Conservation (phyloP, 2,113 vertebrate species). For the Trogon melanurus region DNA sequence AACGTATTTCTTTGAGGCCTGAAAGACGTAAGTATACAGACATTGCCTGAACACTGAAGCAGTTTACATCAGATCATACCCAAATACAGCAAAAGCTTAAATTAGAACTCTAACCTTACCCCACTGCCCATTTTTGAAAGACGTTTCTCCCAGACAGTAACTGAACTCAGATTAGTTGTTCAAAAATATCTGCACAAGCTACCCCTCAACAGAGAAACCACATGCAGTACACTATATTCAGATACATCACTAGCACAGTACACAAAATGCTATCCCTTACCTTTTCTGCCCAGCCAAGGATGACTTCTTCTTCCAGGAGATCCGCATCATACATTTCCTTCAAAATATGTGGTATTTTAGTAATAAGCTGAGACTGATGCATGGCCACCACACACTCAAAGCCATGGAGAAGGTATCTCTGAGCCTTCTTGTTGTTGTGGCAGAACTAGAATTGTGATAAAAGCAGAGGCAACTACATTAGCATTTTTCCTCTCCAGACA, state of each 20-base stretch:
- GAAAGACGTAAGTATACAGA: neutral
- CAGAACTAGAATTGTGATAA: constrained; percentile 83
- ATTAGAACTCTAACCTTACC: neutral
- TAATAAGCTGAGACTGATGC: constrained; percentile 91
- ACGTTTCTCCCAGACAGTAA: neutral
- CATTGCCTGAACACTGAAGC: rapidly evolving
- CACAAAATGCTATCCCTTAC: constrained; percentile 34
- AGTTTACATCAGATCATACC: neutral
- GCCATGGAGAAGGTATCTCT: constrained; percentile 94
- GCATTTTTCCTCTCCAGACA: neutral
- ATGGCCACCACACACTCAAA: constrained; percentile 96
- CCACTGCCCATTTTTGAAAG: neutral
- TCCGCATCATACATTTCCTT: constrained; percentile 97
- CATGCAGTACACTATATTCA: rapidly evolving
- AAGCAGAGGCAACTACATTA: neutral
- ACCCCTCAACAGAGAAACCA: rapidly evolving
- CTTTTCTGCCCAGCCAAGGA: constrained; percentile 97
- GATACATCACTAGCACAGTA: neutral
- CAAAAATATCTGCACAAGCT: neutral
- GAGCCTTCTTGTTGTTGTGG: constrained; percentile 97
- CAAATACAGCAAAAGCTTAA: neutral
- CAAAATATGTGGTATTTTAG: constrained; percentile 91
- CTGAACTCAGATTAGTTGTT: neutral
- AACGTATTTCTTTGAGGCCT: constrained; percentile 98
- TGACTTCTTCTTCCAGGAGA: constrained; percentile 95